These are phyloP conservation scores for Numenius arquata DNA, from an alignment of 2,113 vertebrate species.

Conservation along the genomic window DNA sequence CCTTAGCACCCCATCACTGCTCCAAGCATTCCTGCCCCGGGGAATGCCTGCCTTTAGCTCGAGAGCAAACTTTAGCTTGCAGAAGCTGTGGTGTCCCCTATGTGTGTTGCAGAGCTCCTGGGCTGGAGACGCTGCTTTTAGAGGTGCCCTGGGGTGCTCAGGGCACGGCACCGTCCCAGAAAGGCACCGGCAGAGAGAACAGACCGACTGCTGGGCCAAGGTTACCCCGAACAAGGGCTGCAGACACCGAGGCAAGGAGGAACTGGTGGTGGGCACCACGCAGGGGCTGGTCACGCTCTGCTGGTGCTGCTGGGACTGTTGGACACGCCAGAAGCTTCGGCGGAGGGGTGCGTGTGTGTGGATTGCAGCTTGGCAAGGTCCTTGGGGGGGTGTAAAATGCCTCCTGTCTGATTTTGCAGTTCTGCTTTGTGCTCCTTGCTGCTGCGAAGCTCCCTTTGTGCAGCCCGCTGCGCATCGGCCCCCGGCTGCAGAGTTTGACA, in stretches of 20 bases:
- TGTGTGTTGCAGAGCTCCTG: neutral
- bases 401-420: neutral
- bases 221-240: neutral
- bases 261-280: fast-evolving
- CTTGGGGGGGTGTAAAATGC: neutral
- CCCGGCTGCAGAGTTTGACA: neutral
- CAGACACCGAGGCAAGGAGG: neutral
- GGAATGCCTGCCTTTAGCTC: neutral
- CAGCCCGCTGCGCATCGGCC: neutral
- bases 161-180: neutral
- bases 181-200: neutral
- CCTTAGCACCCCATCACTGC: neutral
- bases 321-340: neutral
- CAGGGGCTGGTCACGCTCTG: neutral
- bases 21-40: neutral
- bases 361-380: neutral
- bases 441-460: neutral
- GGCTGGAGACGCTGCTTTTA: neutral
- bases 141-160: neutral
- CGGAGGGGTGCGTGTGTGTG: fast-evolving
- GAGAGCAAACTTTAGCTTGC: neutral
- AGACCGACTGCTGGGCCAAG: neutral
- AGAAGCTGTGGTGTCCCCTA: neutral
- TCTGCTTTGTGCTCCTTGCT: neutral
- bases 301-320: neutral